phyloP scores from a whole-genome alignment of 2,113 vertebrate species.

The Zingel zingel region DNA sequence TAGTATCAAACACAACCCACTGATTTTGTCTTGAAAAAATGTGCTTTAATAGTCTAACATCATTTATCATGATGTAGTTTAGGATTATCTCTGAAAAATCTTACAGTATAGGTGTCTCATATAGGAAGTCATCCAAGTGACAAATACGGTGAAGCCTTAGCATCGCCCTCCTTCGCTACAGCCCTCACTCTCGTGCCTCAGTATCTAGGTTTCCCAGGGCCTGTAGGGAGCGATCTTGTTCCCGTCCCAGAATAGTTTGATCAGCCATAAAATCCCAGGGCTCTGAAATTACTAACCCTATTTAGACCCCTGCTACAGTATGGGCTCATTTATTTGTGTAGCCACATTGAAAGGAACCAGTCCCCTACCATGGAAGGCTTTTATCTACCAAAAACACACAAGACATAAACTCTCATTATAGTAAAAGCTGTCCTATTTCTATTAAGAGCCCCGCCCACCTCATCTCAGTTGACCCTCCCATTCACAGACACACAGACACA shows the following conservation, averaged over 20 bases:
- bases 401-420: conserved; percentile 61
- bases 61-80: conserved; percentile 15
- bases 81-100: conserved; percentile 25
- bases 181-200: conserved; percentile 9
- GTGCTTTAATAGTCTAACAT: conserved; percentile 5
- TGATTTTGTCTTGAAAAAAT: conserved; percentile 5
- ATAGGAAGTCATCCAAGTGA: conserved; percentile 37
- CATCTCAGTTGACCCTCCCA: conserved; percentile 30
- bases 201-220: conserved; percentile 66
- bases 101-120: conserved; percentile 23
- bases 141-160: conserved; percentile 22
- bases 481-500: conserved; percentile 9
- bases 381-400: conserved; percentile 65
- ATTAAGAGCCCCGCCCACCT: conserved; percentile 41
- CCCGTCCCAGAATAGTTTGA: conserved; percentile 59
- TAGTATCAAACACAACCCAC: conserved; percentile 11
- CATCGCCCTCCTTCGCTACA: background rate
- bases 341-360: conserved; percentile 22
- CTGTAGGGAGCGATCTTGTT: conserved; percentile 72
- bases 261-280: conserved; percentile 58
- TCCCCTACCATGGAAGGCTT: conserved; percentile 27
- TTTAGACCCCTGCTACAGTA: conserved; percentile 56
- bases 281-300: conserved; percentile 65
- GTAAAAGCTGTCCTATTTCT: conserved; percentile 58
- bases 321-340: conserved; percentile 51